phyloP scores from a whole-genome alignment of 1,140 invertebrate species.

The Sinella curviseta region DNA sequence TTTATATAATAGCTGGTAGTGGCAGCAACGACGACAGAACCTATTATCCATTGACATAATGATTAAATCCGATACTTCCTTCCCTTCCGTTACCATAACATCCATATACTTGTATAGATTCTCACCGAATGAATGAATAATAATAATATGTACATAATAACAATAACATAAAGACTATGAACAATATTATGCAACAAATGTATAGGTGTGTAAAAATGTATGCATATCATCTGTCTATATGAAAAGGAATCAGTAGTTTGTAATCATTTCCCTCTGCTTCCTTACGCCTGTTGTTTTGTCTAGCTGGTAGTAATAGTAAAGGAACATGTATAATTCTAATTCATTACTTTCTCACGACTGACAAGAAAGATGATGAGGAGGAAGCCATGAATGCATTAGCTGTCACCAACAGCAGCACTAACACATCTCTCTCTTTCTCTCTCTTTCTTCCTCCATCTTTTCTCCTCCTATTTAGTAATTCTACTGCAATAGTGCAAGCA shows the following conservation, averaged over 20 bases:
- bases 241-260: too few species aligned
- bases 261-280: too few species aligned
- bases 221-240: too few species aligned
- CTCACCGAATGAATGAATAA: background rate
- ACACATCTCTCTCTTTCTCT: background rate
- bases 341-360: conserved; percentile 8
- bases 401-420: background rate
- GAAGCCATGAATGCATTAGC: conserved; percentile 20
- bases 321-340: background rate
- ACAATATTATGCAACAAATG: too few species aligned
- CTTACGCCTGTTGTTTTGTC: too few species aligned
- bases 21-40: background rate
- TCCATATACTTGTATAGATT: background rate
- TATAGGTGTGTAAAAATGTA: too few species aligned
- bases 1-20: background rate
- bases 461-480: too few species aligned
- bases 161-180: too few species aligned
- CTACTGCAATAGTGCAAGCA: too few species aligned
- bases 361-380: conserved; percentile 16
- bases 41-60: conserved; percentile 2
- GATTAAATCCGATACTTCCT: conserved; percentile 15
- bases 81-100: background rate
- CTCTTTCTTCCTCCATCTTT: background rate
- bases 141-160: background rate
- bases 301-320: background rate